phyloP scores from a whole-genome alignment of 2,888 invertebrate species.

The Hymenopus coronatus region DNA sequence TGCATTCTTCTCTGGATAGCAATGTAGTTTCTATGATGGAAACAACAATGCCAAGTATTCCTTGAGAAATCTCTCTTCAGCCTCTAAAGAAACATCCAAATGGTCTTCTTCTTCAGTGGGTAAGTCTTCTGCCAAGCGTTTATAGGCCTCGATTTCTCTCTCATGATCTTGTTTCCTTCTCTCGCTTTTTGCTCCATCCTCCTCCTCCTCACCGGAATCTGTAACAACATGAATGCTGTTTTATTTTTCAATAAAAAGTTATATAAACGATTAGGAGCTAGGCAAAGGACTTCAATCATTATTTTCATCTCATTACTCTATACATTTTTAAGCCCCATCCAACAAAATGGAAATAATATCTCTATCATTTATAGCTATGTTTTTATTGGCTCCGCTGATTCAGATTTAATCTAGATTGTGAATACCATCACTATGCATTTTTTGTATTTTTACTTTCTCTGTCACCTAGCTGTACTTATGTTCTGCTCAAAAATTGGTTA shows the following conservation, averaged over 20 bases:
- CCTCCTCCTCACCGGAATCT: neutral
- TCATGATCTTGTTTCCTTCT: slow-evolving; percentile 1
- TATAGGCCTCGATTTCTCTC: slow-evolving; percentile 56
- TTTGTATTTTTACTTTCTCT: too few relatives aligned
- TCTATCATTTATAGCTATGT: too few relatives aligned
- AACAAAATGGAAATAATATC: too few relatives aligned
- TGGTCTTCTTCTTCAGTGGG: slow-evolving; percentile 66
- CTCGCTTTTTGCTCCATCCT: neutral
- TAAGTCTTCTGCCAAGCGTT: slow-evolving; percentile 59
- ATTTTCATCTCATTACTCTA: too few relatives aligned
- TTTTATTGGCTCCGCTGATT: too few relatives aligned
- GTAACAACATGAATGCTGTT: neutral
- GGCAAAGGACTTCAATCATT: too few relatives aligned
- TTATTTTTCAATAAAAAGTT: neutral
- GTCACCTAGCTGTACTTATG: too few relatives aligned
- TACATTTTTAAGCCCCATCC: too few relatives aligned
- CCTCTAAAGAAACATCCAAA: slow-evolving; percentile 65
- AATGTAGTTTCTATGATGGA: neutral
- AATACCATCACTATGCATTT: too few relatives aligned
- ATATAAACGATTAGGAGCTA: neutral
- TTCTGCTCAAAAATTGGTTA: too few relatives aligned
- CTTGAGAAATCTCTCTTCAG: slow-evolving; percentile 65
- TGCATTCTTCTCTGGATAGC: neutral
- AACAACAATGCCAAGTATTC: slow-evolving; percentile 54
- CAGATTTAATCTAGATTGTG: too few relatives aligned